These are phyloP conservation scores for Anas platyrhynchos DNA, from an alignment of 2,113 vertebrate genomes.

Conservation along the genomic window DNA sequence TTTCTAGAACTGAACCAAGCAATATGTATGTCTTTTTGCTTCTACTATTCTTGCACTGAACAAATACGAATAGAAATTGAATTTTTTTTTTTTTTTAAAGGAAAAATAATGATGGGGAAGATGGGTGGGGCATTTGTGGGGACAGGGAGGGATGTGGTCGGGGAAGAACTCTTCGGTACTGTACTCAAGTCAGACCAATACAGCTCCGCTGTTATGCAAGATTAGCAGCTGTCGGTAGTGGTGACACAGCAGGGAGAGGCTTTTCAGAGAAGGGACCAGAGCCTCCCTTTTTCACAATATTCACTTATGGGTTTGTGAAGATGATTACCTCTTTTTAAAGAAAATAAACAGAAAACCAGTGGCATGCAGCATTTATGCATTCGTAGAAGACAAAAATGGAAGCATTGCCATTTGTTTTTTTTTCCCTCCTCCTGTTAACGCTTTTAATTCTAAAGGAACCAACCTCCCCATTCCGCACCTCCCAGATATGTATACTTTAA, in stretches of 20 bases:
- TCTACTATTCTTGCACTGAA: conserved; percentile 81
- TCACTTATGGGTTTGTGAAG: conserved; percentile 53
- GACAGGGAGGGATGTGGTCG: conserved; percentile 42
- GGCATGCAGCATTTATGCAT: conserved; percentile 57
- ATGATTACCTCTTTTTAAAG: conserved; percentile 62
- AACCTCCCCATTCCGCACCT: conserved; percentile 34
- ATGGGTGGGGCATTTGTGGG: conserved; percentile 39
- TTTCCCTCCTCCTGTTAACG: background rate
- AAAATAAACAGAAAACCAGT: conserved; percentile 58
- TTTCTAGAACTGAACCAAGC: conserved; percentile 80
- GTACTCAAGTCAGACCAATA: conserved; percentile 75
- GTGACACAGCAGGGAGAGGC: conserved; percentile 55
- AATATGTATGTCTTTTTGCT: conserved; percentile 80
- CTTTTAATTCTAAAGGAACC: conserved; percentile 50
- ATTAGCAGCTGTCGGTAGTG: conserved; percentile 64
- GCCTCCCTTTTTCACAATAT: conserved; percentile 58
- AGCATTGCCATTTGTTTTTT: conserved; percentile 15
- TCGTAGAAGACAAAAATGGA: conserved; percentile 29
- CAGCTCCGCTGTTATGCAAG: conserved; percentile 74
- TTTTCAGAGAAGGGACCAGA: conserved; percentile 67
- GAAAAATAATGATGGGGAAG: conserved; percentile 66
- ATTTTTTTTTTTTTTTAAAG: conserved; percentile 27
- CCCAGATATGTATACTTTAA: conserved; percentile 32
- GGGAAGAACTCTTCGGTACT: conserved; percentile 70
- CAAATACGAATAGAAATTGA: conserved; percentile 73